A percentile compares a stretch with the other conserved stretches of the same genome.
Conservation (phyloP, 2,797 vertebrate species). For the Acanthiza pusilla region DNA sequence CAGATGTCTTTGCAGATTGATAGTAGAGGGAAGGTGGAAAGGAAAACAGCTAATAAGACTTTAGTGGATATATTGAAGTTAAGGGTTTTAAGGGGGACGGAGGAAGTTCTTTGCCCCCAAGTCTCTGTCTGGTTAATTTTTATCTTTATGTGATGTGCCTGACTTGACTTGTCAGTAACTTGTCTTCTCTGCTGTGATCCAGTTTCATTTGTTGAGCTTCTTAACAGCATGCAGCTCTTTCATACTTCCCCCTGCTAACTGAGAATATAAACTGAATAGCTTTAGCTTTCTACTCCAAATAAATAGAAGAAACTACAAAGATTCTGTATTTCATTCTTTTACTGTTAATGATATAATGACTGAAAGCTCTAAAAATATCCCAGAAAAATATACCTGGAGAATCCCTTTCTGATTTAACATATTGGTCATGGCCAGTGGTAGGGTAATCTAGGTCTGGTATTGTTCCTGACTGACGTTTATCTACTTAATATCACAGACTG, state of each 20-base stretch:
- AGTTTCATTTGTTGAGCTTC: background rate
- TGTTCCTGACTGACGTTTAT: background rate
- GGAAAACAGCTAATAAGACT: background rate
- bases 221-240: background rate
- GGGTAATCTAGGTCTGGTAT: background rate
- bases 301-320: background rate
- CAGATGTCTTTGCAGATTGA: background rate
- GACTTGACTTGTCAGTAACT: conserved; percentile 19
- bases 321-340: background rate
- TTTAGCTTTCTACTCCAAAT: background rate
- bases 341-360: background rate
- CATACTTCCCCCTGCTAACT: background rate
- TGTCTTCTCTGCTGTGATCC: background rate
- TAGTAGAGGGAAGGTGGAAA: background rate
- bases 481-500: background rate
- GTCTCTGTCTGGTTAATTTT: conserved; percentile 14
- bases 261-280: background rate
- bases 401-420: background rate
- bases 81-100: background rate
- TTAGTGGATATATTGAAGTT: background rate
- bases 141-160: background rate
- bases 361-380: background rate
- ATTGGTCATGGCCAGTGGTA: background rate
- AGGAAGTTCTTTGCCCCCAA: background rate
- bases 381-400: background rate